Conservation (phyloP, 2,888 invertebrate genomes). For the Trichogramma dendrolimi region DNA sequence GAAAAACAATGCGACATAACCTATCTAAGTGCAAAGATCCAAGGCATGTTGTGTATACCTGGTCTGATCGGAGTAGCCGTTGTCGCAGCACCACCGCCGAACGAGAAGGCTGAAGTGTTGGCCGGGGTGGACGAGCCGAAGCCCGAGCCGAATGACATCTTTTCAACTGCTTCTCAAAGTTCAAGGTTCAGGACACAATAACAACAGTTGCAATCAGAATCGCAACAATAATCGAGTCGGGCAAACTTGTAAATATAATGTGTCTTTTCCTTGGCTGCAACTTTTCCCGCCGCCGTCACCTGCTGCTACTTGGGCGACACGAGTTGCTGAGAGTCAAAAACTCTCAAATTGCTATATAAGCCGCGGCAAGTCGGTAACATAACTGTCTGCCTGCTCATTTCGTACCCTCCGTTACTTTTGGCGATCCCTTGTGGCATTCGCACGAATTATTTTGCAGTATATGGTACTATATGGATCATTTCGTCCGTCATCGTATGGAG, state of each 20-base stretch:
- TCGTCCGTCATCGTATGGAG: too few relatives aligned
- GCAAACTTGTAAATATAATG: too few relatives aligned
- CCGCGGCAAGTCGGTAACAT: too few relatives aligned
- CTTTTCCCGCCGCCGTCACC: constrained; percentile 22
- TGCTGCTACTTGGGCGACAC: too few relatives aligned
- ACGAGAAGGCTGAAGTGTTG: constrained; percentile 54
- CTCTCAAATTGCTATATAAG: too few relatives aligned
- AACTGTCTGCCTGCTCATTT: too few relatives aligned
- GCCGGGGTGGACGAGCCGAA: constrained; percentile 57
- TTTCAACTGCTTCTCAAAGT: constrained; percentile 15
- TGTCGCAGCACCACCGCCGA: constrained; percentile 46
- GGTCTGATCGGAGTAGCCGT: constrained; percentile 48
- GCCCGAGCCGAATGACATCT: constrained; percentile 47
- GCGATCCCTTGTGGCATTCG: too few relatives aligned
- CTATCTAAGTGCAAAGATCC: constrained; percentile 27
- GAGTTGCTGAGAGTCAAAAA: too few relatives aligned
- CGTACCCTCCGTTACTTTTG: too few relatives aligned
- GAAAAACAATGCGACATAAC: constrained; percentile 34
- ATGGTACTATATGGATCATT: too few relatives aligned
- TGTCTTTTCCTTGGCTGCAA: neutral
- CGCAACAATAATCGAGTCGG: neutral
- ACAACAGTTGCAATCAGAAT: constrained; percentile 2
- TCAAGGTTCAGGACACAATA: neutral
- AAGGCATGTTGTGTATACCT: constrained; percentile 30
- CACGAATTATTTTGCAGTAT: too few relatives aligned